Evolutionary conservation across 2,113 vertebrate genomes (phyloP), one percentile per base, ranked within the genome.

Genomic region (Rhizomys pruinosus): DNA sequence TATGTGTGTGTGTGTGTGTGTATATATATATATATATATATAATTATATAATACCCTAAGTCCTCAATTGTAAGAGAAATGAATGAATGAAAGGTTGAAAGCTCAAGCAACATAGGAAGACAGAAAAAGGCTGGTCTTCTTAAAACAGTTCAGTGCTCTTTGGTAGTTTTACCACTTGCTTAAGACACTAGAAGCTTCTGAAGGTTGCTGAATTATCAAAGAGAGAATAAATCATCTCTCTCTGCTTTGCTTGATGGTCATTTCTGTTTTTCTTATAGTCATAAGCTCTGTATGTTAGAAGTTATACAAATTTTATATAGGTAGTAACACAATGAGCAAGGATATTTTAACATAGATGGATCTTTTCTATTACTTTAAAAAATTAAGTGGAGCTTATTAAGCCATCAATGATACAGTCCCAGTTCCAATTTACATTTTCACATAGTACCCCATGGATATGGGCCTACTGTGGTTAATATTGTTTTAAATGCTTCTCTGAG

Each of bases 361-460:
- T 19, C 7, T 12, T 57, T 44, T 66, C n/a, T 95, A 42, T 7
- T 20, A 57, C 34, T 29, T 94, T 68, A 3, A 47, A 72, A 61
- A 91, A 72, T 91, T 82, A 92, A 93, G 73, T 86, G 66, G 71
- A 6, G 5, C 76, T 92, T 63, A 84, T 90, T 78, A 92, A 96
- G 19, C 32, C 22, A 52, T 59, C 4, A 59, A 55, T 57, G 4
- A 89, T 32, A 89, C 13, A 59, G 8, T 78, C 0, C 37, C 13
- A 76, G 8, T 78, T 0, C 37, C 13, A 76, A 81, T 23, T 91
- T 20, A 59, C 64, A 64, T 69, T 73, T 94, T 71, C 55, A 90
- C 63, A n/a, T 72, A 90, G 23, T 90, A 39, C 73, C 3, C 2
- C 8, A 29, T 42, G 44, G n/a, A 42, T 32, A 4, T n/a, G 44